Conservation (phyloP, 1,140 invertebrate species). For the Musca domestica region DNA sequence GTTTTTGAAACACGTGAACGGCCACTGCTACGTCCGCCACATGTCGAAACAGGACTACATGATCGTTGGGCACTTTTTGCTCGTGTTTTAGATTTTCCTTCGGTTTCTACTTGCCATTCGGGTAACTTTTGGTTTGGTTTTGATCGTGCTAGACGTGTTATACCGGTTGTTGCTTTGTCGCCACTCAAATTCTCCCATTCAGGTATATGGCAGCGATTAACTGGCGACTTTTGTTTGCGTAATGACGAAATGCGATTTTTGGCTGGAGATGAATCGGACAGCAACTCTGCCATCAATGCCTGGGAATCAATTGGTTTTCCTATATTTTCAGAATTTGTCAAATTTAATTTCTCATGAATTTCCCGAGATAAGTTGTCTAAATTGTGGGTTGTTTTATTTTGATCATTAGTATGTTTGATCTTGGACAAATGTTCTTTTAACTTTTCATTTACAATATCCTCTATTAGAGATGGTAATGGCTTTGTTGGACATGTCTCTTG, state of each 20-base stretch:
- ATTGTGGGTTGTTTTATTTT: no score
- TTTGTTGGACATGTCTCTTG: no score
- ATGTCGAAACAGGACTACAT: background rate
- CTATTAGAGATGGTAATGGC: no score
- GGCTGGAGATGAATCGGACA: background rate
- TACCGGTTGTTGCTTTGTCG: background rate
- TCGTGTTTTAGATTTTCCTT: no score
- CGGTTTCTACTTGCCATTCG: background rate
- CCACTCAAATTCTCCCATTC: no score
- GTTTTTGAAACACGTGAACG: constrained; percentile 6
- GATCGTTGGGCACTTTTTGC: background rate
- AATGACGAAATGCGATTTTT: background rate
- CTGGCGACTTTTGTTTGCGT: background rate
- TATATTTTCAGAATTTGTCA: background rate
- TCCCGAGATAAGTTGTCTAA: background rate
- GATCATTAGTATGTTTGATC: no score
- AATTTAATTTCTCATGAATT: background rate
- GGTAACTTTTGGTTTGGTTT: background rate
- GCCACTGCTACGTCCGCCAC: background rate
- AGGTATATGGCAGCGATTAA: no score
- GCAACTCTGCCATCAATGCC: background rate
- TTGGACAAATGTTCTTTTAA: no score
- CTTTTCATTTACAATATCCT: no score
- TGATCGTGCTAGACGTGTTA: background rate
- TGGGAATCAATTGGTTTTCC: constrained; percentile 1